A percentile compares a stretch with the other conserved stretches of the same genome.
Evolutionary conservation across 2,888 invertebrate species (phyloP).

Genomic region (Frankliniella fusca): DNA sequence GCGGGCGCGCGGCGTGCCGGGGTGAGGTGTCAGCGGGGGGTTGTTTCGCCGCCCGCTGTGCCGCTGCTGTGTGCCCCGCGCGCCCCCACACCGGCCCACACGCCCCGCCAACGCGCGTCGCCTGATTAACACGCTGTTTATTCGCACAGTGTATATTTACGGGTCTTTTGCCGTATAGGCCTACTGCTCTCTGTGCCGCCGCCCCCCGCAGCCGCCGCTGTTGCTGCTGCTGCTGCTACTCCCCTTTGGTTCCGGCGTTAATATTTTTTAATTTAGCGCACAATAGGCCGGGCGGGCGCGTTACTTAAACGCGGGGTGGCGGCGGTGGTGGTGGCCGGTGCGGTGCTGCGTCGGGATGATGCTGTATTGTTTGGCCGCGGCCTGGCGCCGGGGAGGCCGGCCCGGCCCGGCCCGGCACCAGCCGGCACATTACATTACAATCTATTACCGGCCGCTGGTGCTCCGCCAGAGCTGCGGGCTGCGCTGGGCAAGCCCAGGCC

Average conservation of each 20-base stretch:
- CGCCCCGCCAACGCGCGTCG: not conserved
- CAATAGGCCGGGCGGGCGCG: slow-evolving; percentile 4
- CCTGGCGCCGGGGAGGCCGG: no score
- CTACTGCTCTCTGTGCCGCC: no score
- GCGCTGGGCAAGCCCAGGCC: not conserved
- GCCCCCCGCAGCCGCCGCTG: no score
- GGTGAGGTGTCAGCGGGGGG: no score
- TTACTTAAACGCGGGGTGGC: not conserved
- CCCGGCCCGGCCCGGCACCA: not conserved
- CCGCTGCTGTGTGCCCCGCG: no score
- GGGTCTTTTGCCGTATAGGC: no score
- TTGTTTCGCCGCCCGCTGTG: no score
- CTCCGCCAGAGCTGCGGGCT: not conserved
- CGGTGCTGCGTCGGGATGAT: not conserved
- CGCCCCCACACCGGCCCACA: no score
- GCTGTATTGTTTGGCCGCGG: no score
- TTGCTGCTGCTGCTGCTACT: not conserved
- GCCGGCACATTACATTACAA: slow-evolving; percentile 23
- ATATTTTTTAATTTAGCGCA: slow-evolving; percentile 27
- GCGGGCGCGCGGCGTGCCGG: no score
- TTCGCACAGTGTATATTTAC: no score
- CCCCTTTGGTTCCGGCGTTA: slow-evolving; percentile 24
- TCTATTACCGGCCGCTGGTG: not conserved
- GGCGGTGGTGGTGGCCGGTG: not conserved
- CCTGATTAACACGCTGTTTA: no score